Evolutionary conservation across 2,888 invertebrate species (phyloP), one percentile per base, ranked within the genome.

Genomic region (Drosophila ochracea): DNA sequence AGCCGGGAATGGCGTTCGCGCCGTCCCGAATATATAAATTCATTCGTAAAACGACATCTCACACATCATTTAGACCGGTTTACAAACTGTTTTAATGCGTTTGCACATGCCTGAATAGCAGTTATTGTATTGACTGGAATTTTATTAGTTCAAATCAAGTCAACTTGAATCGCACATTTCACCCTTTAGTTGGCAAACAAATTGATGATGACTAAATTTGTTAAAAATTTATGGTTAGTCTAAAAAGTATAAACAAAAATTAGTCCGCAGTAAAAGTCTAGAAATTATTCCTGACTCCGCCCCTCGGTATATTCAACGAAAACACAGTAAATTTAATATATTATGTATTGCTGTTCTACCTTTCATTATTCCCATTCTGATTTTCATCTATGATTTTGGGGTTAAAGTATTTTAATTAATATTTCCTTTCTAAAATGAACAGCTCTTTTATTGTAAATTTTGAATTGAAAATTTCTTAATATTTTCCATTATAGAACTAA

Each of bases 1-100:
- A 86, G 85, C 85, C 88, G 88, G 88, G 83, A 85, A 88, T 82
- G 76, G 88, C 82, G 83, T 82, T 85, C 82, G 87, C 84, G 87
- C 82, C 87, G 82, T 87, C 82, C 84, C 80, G 83, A 84, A 73
- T 25, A 66, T 0, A 62, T 11, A 1, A 58, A 78, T 79, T 30
- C 21, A 78, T 76, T 30, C 0, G 19, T 11, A 0, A 2, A 53
- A 9, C 0, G 0, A 13, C 0, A 0, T 19, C 1, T 5, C 1
- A 1, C 1, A 1, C 0, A 5, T 16, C 19, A 2, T 0, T 3
- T 30, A 0, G 39, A 3, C 33, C 11, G 21, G 31, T 33, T 30
- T 3, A 1, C n/a, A 1, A 2, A 4, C 4, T 25, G 21, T 47
- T 25, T 13, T 4, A 2, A 10, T 21, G 11, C 21, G 11, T 5